Conservation (phyloP, 2,113 vertebrate species). For the Castor canadensis region DNA sequence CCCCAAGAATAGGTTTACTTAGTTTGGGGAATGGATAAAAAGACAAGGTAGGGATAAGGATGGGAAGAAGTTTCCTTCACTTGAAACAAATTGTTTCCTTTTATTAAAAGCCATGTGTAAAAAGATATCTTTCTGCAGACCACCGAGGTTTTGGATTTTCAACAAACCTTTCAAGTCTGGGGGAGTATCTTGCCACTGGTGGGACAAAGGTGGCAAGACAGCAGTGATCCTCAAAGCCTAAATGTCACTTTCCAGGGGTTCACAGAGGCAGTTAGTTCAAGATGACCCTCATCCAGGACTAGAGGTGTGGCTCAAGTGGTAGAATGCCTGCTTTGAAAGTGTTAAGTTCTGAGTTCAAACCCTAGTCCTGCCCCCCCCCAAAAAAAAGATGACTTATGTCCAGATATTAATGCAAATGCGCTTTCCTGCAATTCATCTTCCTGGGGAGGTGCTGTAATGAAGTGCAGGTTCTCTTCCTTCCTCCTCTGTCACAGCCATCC, state of each 20-base stretch:
- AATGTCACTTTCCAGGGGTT: neutral
- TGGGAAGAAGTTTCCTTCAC: neutral
- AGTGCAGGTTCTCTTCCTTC: neutral
- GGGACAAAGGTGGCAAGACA: neutral
- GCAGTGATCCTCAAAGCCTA: neutral
- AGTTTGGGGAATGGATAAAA: neutral
- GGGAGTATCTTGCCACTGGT: neutral
- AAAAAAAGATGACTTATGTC: too few relatives aligned
- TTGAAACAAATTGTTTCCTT: neutral
- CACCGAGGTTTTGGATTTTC: neutral
- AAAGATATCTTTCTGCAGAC: neutral
- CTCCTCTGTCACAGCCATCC: neutral
- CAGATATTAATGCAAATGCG: too few relatives aligned
- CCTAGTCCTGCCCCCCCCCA: too few relatives aligned
- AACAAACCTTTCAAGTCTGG: neutral
- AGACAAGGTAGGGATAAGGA: neutral
- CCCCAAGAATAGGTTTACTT: neutral
- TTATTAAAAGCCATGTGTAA: neutral
- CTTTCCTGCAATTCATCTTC: neutral
- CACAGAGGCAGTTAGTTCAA: neutral
- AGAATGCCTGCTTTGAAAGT: too few relatives aligned
- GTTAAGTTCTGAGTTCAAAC: too few relatives aligned
- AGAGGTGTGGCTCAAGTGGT: too few relatives aligned
- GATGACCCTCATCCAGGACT: neutral
- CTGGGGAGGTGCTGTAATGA: too few relatives aligned